phyloP scores from a whole-genome alignment of 2,888 invertebrate genomes.

The Pollenia amentaria region DNA sequence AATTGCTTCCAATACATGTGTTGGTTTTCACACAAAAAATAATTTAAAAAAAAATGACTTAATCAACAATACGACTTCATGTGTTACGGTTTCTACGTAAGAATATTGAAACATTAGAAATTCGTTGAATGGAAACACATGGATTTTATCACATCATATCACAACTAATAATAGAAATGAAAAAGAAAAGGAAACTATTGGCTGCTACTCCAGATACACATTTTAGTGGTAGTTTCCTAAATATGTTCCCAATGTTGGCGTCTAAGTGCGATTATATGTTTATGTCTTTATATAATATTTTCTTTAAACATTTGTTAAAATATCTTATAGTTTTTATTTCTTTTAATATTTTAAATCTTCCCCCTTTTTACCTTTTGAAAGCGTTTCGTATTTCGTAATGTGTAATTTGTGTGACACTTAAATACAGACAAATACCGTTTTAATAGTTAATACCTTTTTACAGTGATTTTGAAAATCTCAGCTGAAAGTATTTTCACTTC shows the following conservation, averaged over 20 bases:
- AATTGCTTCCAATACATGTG: constrained; percentile 58
- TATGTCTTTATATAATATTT: constrained; percentile 37
- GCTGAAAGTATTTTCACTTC: constrained; percentile 33
- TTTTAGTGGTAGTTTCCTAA: constrained; percentile 41
- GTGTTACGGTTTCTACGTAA: constrained; percentile 40
- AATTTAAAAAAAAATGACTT: constrained; percentile 34
- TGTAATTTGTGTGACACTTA: not conserved
- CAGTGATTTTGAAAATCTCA: constrained; percentile 47
- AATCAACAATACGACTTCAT: constrained; percentile 64
- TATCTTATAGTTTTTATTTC: constrained; percentile 17
- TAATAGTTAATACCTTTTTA: constrained; percentile 22
- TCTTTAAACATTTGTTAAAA: constrained; percentile 39
- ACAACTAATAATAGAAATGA: constrained; percentile 16
- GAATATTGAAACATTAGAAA: constrained; percentile 44
- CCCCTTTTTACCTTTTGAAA: not conserved
- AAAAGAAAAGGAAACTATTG: constrained; percentile 27
- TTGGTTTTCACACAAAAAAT: constrained; percentile 66
- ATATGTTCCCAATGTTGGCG: not conserved
- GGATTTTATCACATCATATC: constrained; percentile 64
- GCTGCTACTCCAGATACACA: not conserved
- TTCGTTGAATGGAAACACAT: constrained; percentile 61
- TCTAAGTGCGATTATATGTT: constrained; percentile 20
- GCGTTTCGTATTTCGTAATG: not conserved
- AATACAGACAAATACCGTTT: no score
- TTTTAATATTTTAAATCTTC: not conserved